These are phyloP conservation scores for Pentalonia nigronervosa DNA, from an alignment of 1,140 invertebrate genomes.

Conservation along the genomic window DNA sequence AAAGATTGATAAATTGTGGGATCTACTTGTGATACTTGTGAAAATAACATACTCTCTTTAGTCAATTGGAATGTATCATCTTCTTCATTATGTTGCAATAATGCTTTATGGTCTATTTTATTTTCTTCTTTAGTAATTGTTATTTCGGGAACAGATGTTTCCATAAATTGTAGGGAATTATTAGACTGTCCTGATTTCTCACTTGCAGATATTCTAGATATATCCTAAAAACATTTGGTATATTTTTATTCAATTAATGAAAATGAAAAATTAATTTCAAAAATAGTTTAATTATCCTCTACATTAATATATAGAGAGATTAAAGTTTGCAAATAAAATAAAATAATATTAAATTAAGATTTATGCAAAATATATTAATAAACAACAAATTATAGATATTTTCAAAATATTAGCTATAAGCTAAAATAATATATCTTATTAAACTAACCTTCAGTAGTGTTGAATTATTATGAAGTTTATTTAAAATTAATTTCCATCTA, in stretches of 20 bases:
- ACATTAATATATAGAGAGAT: background rate
- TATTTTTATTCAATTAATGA: background rate
- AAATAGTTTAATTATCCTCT: background rate
- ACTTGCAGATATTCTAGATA: background rate
- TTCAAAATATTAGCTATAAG: background rate
- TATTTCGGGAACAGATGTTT: slow-evolving; percentile 24
- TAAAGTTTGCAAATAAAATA: background rate
- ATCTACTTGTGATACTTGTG: slow-evolving; percentile 71
- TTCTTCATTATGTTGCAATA: slow-evolving; percentile 60
- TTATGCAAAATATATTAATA: background rate
- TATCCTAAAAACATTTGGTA: background rate
- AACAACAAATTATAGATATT: background rate
- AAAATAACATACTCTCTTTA: slow-evolving; percentile 75
- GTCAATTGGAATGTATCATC: slow-evolving; percentile 69
- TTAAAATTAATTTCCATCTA: slow-evolving; percentile 27
- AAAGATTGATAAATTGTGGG: background rate
- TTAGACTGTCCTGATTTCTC: background rate
- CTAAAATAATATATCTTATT: background rate
- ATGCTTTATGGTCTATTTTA: background rate
- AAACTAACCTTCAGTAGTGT: background rate
- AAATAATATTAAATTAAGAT: background rate
- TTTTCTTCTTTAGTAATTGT: slow-evolving; percentile 24
- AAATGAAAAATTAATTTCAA: background rate
- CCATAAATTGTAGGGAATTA: background rate
- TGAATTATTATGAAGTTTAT: slow-evolving; percentile 38